Base-by-base conservation (phyloP, 2,113 vertebrate genomes). In the Fregetta grallaria region DNA sequence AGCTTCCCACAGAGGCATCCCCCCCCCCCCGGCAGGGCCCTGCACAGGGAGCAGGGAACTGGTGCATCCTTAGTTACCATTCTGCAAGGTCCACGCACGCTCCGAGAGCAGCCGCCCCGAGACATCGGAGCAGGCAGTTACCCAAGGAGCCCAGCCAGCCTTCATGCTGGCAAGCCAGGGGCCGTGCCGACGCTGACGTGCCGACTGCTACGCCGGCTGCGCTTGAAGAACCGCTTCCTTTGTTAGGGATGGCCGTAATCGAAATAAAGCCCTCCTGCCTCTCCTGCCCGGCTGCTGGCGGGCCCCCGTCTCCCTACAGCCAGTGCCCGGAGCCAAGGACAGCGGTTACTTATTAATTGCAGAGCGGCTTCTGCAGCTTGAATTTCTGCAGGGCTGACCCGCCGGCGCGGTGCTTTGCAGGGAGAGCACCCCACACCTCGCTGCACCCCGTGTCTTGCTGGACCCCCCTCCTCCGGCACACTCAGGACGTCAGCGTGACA, bases 291-390 rank as follows among this genome's bases (percentile, higher is more conserved):
- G 58, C 50, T 2, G 2, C 77, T 32, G 55, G 34, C 4, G 1
- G 18, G 34, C 78, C 86, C 63, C 56, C 1, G 0, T 40, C n/a
- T 82, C 66, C 52, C 62, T 38, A 17, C 15, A 49, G 45, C 40
- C 77, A 26, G 40, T 14, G 75, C 72, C 55, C 4, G 0, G 10
- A 62, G 79, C 81, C 50, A 55, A 94, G 85, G 61, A 30, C 86
- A 81, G 72, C 5, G 3, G 86, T 96, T 96, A 90, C 80, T 95
- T 52, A 93, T 95, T 96, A 93, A 96, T 86, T 72, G 75, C 70
- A 70, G n/a, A 19, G 90, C 1, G 3, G 82, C 56, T 90, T 93
- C 85, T 80, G 90, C 75, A 87, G 90, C 76, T 90, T 87, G 88
- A 59, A 66, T 95, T 92, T 78, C 73, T 75, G 8, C 58, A 3